Evolutionary conservation across 2,113 vertebrate genomes (phyloP).

Genomic region (Tiliqua scincoides): DNA sequence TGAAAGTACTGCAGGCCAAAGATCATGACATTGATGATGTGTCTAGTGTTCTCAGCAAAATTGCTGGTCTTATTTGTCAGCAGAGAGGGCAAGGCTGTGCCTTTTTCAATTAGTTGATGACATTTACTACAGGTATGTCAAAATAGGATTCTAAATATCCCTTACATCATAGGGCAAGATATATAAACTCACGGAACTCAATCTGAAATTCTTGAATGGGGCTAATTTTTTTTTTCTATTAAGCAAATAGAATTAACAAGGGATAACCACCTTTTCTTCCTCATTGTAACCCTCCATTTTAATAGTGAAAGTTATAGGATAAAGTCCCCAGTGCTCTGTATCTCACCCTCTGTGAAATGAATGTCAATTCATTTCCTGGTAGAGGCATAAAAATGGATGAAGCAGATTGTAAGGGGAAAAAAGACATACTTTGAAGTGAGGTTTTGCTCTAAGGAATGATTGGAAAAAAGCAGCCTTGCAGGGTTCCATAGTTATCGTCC

Average conservation of each 20-base stretch:
- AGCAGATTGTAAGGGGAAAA: not conserved
- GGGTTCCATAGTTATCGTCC: not conserved
- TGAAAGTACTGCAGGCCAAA: slow-evolving; percentile 74
- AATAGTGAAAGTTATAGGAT: not conserved
- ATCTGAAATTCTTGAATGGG: not conserved
- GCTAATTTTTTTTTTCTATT: not conserved
- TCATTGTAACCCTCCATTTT: not conserved
- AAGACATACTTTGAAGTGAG: not conserved
- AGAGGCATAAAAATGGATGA: not conserved
- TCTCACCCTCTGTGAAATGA: not conserved
- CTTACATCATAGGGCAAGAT: slow-evolving; percentile 21
- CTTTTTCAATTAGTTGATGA: slow-evolving; percentile 61
- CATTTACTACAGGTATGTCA: slow-evolving; percentile 54
- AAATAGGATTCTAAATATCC: slow-evolving; percentile 53
- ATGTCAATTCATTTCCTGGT: not conserved
- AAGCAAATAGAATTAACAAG: slow-evolving; percentile 3
- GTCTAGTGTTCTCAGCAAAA: slow-evolving; percentile 70
- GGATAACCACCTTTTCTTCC: not conserved
- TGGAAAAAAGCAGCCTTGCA: not conserved
- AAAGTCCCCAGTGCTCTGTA: not conserved
- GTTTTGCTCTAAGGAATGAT: not conserved
- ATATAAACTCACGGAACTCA: not conserved
- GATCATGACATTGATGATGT: slow-evolving; percentile 71
- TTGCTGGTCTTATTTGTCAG: slow-evolving; percentile 64
- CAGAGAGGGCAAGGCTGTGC: slow-evolving; percentile 28